Percentiles rank a stretch among this genome's conserved stretches.
These are phyloP conservation scores for Myotis lucifugus DNA, from an alignment of 2,113 vertebrate species.

Conservation along the genomic window DNA sequence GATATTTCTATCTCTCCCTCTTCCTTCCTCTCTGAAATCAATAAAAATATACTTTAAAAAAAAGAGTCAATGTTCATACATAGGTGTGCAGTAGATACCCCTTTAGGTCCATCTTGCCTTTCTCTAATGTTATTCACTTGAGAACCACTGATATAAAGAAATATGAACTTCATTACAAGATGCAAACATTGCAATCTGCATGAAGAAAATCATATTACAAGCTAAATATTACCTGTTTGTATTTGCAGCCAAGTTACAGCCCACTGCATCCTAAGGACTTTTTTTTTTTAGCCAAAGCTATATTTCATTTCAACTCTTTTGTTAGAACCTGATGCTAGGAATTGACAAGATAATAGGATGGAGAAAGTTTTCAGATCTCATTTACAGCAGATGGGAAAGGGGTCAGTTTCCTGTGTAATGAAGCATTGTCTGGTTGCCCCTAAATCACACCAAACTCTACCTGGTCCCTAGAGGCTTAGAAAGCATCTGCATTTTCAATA, in stretches of 20 bases:
- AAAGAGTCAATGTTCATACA: not conserved
- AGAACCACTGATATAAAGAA: slow-evolving; percentile 42
- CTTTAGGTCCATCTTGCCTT: not conserved
- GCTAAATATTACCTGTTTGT: slow-evolving; percentile 65
- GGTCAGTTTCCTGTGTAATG: slow-evolving; percentile 79
- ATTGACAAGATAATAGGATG: slow-evolving; percentile 80
- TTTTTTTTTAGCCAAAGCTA: slow-evolving; percentile 51
- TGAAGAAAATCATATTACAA: slow-evolving; percentile 65
- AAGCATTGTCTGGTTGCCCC: slow-evolving; percentile 58
- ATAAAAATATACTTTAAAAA: not conserved
- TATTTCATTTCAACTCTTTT: slow-evolving; percentile 73
- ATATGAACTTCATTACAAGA: slow-evolving; percentile 44
- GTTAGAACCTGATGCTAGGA: slow-evolving; percentile 70
- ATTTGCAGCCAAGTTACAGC: slow-evolving; percentile 67
- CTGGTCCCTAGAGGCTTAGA: not conserved
- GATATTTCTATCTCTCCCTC: too few species aligned
- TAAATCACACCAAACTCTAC: slow-evolving; percentile 37
- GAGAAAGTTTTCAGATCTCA: slow-evolving; percentile 78
- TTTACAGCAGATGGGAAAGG: slow-evolving; percentile 74
- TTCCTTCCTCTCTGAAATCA: too few species aligned
- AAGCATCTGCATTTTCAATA: fast-evolving
- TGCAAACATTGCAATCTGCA: slow-evolving; percentile 67
- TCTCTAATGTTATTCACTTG: slow-evolving; percentile 7
- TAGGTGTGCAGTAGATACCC: not conserved
- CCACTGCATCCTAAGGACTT: slow-evolving; percentile 66